Evolutionary conservation across 2,888 invertebrate species (phyloP), one percentile per base, ranked within the genome.

Genomic region (Pristionchus exspectatus): DNA sequence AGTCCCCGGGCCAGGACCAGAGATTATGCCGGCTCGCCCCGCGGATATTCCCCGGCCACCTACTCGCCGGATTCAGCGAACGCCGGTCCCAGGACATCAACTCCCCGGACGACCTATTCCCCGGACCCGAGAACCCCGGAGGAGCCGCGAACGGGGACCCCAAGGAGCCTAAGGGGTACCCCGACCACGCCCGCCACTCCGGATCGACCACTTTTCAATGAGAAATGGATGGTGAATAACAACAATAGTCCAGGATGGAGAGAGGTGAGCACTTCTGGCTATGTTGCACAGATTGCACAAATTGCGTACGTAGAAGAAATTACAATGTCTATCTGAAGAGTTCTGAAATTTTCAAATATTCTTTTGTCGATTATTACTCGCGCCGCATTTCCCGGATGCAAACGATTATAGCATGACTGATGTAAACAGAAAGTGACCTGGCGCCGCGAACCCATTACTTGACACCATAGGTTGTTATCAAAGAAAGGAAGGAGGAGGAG

Each of bases 141-240:
- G 33, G 30, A 30, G 12, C 44, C 21, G 21, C 2, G 74, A 38
- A 74, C 74, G 33, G 30, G 33, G 74, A 74, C 74, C 33, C 50
- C 81, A 1, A 50, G 81, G 50, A 81, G 81, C 18, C 18, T 9
- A 50, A 50, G 44, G 33, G 50, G 81, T 14, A 50, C 81, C 24
- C 56, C 56, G 18, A 85, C 59, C 30, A 85, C 59, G 7, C 87
- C 87, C 2, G 16, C 4, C 16, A 87, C 87, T 14, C 87, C 87
- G 2, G 87, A 87, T 16, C n/a, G 87, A 50, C 66, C 87, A 3
- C 87, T 66, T 3, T 87, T 87, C 87, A 87, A 87, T 24, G 87
- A 87, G 87, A 87, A 87, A n/a, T 87, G 66, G 69, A 69, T 69
- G 59, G 5, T 38, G 50, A 85, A 59, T 21, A 81, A 81, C 27